These are phyloP conservation scores for Potamilus streckersoni DNA, from an alignment of 1,140 invertebrate genomes.

Conservation along the genomic window DNA sequence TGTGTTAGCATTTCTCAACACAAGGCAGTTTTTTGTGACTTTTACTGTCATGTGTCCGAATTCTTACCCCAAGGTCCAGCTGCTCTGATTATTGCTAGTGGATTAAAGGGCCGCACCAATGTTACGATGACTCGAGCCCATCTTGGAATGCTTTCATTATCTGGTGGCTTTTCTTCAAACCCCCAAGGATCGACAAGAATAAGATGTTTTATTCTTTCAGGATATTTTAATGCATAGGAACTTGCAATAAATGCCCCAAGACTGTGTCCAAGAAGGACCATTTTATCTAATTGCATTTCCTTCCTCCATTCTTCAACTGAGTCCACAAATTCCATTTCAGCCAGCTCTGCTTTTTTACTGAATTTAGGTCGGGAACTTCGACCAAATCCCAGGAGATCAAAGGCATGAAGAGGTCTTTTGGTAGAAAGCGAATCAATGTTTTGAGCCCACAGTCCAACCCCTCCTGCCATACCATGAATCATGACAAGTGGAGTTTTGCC, in stretches of 20 bases:
- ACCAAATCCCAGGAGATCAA: slow-evolving; percentile 95
- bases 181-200: slow-evolving; percentile 98
- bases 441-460: slow-evolving; percentile 91
- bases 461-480: slow-evolving; percentile 94
- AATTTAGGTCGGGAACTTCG: slow-evolving; percentile 90
- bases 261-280: slow-evolving; percentile 93
- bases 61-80: slow-evolving; percentile 87
- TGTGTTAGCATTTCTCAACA: no score
- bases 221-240: slow-evolving; percentile 82
- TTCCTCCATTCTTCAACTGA: slow-evolving; percentile 95
- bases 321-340: slow-evolving; percentile 89
- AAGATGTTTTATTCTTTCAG: slow-evolving; percentile 83
- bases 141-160: slow-evolving; percentile 65
- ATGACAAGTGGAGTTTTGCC: slow-evolving; percentile 80
- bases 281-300: slow-evolving; percentile 87
- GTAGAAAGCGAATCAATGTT: slow-evolving; percentile 80
- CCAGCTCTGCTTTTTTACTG: slow-evolving; percentile 81
- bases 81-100: slow-evolving; percentile 86
- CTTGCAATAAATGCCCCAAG: slow-evolving; percentile 94
- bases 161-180: slow-evolving; percentile 83
- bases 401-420: slow-evolving; percentile 88
- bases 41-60: not conserved
- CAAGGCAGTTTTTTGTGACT: no score
- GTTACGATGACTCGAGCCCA: slow-evolving; percentile 60
- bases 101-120: slow-evolving; percentile 87